These are phyloP conservation scores for Stenurella melanura DNA, from an alignment of 2,888 invertebrate genomes.

Conservation along the genomic window DNA sequence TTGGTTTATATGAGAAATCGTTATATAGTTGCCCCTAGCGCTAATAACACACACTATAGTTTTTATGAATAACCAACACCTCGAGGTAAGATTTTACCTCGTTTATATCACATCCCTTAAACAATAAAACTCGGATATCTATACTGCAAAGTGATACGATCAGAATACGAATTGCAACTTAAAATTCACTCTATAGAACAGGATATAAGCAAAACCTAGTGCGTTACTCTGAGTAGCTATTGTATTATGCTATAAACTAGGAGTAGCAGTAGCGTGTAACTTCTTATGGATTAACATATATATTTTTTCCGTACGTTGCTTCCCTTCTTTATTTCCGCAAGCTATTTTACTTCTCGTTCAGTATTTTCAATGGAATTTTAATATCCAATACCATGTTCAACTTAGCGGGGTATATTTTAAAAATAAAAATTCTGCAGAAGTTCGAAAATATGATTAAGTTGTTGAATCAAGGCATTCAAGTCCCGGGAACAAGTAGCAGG, in stretches of 20 bases:
- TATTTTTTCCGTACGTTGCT: not conserved
- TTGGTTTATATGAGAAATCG: no score
- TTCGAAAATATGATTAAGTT: no score
- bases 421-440: no score
- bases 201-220: constrained; percentile 24
- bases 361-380: constrained; percentile 1
- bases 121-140: constrained; percentile 28
- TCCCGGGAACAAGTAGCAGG: no score
- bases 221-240: not conserved
- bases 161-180: constrained; percentile 31
- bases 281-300: not conserved
- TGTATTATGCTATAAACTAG: constrained; percentile 3
- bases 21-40: no score
- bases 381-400: not conserved
- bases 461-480: no score
- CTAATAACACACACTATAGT: not conserved
- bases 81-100: constrained; percentile 30
- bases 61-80: constrained; percentile 40
- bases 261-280: not conserved
- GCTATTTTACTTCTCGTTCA: not conserved
- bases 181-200: constrained; percentile 13
- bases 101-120: constrained; percentile 12
- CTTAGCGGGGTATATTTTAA: no score
- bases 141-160: constrained; percentile 26
- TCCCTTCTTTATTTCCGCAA: not conserved